Evolutionary conservation across 2,797 vertebrate genomes (phyloP).

Genomic region (Microtus obscurus): DNA sequence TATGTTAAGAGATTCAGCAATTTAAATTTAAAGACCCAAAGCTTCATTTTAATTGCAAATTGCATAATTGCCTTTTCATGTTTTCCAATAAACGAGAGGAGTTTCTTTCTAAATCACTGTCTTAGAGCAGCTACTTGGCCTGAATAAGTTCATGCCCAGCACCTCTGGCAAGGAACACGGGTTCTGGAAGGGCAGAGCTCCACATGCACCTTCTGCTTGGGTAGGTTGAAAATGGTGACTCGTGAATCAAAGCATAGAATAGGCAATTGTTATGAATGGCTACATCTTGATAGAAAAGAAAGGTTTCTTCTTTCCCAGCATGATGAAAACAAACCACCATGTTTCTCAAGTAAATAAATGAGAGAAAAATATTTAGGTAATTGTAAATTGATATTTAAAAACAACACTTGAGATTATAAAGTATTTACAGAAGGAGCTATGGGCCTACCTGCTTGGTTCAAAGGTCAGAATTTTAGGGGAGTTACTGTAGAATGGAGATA

Average conservation of each 20-base stretch:
- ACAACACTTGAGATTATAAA: not conserved
- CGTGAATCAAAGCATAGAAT: not conserved
- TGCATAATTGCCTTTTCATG: conserved; percentile 66
- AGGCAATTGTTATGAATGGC: not conserved
- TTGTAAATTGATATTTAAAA: not conserved
- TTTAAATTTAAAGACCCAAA: conserved; percentile 71
- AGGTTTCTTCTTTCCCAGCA: not conserved
- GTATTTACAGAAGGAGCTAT: not conserved
- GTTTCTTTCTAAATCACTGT: conserved; percentile 58
- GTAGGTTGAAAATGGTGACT: not conserved
- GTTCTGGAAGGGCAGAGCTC: not conserved
- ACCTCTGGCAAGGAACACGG: not conserved
- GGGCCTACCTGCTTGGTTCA: not conserved
- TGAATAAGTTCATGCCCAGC: not conserved
- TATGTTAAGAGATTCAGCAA: conserved; percentile 67
- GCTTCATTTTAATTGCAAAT: conserved; percentile 77
- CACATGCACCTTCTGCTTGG: not conserved
- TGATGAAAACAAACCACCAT: not conserved
- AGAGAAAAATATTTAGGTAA: not conserved
- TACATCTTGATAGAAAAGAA: not conserved
- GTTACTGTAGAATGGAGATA: not conserved
- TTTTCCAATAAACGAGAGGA: conserved; percentile 69
- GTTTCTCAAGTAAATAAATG: not conserved
- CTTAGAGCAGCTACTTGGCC: not conserved
- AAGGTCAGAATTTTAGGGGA: not conserved